These are phyloP conservation scores for Drosophila cardini DNA, from an alignment of 1,140 invertebrate species.

Conservation along the genomic window DNA sequence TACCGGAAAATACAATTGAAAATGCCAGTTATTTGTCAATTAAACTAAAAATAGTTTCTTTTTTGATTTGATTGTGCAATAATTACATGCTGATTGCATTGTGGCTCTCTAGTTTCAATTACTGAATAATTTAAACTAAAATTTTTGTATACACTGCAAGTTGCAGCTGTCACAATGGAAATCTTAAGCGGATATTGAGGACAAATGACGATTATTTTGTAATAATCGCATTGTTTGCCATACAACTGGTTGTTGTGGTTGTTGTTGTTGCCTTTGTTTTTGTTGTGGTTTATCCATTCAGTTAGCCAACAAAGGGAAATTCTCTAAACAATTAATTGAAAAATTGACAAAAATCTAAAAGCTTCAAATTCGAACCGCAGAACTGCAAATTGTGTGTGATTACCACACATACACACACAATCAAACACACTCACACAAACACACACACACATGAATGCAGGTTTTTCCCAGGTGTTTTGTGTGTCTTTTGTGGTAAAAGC, in stretches of 20 bases:
- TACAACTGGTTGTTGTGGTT: background rate
- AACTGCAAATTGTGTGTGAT: constrained; percentile 14
- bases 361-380: constrained; percentile 18
- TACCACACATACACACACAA: background rate
- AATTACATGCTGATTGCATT: constrained; percentile 24
- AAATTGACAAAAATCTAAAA: constrained; percentile 18
- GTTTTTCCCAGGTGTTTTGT: background rate
- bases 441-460: constrained; percentile 1
- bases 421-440: background rate
- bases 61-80: constrained; percentile 8
- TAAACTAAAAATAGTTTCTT: constrained; percentile 4
- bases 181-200: background rate
- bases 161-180: background rate
- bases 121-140: constrained; percentile 4
- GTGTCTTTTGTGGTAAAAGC: constrained; percentile 62
- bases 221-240: no score
- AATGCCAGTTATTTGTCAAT: constrained; percentile 16
- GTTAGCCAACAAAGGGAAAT: constrained; percentile 19
- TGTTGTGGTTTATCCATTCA: background rate
- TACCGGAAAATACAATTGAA: constrained; percentile 9
- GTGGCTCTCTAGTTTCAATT: background rate
- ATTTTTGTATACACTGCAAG: background rate
- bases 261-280: background rate
- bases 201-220: no score
- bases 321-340: constrained; percentile 46